These are phyloP conservation scores for Ovis aries DNA, from an alignment of 2,113 vertebrate genomes.

Conservation along the genomic window DNA sequence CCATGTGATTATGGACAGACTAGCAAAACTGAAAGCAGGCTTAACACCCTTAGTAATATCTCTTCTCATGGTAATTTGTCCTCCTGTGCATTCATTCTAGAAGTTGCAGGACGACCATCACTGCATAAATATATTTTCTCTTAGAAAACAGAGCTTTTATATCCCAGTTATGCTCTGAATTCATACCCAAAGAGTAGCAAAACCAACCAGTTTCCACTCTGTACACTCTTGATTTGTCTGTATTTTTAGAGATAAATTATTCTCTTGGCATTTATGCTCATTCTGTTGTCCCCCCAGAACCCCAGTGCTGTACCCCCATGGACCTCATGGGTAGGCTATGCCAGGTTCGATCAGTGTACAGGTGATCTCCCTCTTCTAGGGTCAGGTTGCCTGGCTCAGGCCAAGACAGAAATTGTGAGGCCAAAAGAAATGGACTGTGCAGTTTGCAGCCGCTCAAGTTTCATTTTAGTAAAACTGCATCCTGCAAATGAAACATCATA, in stretches of 20 bases:
- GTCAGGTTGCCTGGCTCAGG: background rate
- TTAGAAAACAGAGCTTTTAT: constrained; percentile 35
- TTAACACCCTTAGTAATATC: constrained; percentile 23
- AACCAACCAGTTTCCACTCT: constrained; percentile 16
- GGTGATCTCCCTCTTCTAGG: too few relatives aligned
- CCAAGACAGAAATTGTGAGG: background rate
- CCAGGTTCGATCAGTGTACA: fast-evolving
- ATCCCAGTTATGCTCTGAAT: constrained; percentile 29
- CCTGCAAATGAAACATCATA: background rate
- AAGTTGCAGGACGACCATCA: constrained; percentile 35
- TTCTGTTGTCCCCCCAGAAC: background rate
- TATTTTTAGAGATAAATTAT: constrained; percentile 50
- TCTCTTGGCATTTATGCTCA: constrained; percentile 28
- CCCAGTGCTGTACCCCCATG: background rate
- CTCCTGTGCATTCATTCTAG: constrained; percentile 58
- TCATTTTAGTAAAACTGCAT: background rate
- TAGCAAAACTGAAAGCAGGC: constrained; percentile 44
- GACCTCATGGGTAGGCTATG: background rate
- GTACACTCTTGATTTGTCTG: constrained; percentile 4
- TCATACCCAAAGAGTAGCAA: constrained; percentile 13
- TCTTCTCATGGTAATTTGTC: constrained; percentile 41
- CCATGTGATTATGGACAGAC: constrained; percentile 18
- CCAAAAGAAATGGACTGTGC: background rate
- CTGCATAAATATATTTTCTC: constrained; percentile 51
- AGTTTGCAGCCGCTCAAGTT: background rate